Evolutionary conservation across 2,888 invertebrate species (phyloP).

Genomic region (Parnassius smintheus): DNA sequence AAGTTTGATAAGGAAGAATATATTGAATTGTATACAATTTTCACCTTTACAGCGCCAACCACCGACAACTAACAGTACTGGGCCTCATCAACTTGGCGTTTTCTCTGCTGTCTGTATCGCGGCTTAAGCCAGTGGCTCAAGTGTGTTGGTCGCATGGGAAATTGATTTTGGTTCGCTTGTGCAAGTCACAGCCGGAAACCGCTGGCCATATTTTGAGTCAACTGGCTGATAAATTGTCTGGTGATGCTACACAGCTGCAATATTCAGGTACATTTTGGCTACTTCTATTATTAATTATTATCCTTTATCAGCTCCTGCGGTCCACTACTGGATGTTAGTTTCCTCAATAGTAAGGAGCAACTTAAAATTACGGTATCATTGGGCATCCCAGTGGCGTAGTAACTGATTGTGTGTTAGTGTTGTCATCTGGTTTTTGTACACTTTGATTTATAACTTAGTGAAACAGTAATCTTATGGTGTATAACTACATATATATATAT

Average conservation of each 20-base stretch:
- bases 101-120: slow-evolving; percentile 48
- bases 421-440: too few relatives aligned
- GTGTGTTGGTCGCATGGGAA: slow-evolving; percentile 63
- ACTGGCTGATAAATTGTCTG: slow-evolving; percentile 55
- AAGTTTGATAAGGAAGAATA: background rate
- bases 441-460: too few relatives aligned
- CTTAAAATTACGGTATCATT: too few relatives aligned
- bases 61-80: slow-evolving; percentile 60
- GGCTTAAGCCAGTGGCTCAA: slow-evolving; percentile 42
- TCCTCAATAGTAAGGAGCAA: too few relatives aligned
- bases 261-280: slow-evolving; percentile 51
- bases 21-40: background rate
- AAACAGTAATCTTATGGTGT: too few relatives aligned
- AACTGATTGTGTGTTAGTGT: too few relatives aligned
- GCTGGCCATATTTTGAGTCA: slow-evolving; percentile 53
- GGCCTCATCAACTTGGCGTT: slow-evolving; percentile 68
- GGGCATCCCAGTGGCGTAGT: too few relatives aligned
- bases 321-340: too few relatives aligned
- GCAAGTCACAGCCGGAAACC: slow-evolving; percentile 61
- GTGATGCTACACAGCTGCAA: slow-evolving; percentile 48
- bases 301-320: too few relatives aligned
- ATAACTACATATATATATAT: too few relatives aligned
- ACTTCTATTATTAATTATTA: background rate
- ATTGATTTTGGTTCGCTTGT: slow-evolving; percentile 57
- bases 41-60: slow-evolving; percentile 56